Evolutionary conservation across 2,113 vertebrate species (phyloP).

Genomic region (Mustelus asterias): DNA sequence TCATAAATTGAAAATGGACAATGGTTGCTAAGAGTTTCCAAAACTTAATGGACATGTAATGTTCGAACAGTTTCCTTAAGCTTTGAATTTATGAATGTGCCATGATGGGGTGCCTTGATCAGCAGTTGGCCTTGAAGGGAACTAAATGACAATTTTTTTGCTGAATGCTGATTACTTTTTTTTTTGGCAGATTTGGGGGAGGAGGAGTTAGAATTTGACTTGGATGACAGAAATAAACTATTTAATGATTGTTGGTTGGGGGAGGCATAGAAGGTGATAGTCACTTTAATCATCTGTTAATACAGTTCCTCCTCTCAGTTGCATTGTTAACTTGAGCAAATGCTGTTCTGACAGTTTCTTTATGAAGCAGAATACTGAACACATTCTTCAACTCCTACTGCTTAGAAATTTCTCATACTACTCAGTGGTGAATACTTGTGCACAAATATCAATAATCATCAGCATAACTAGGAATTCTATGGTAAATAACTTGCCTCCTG

Average conservation of each 20-base stretch:
- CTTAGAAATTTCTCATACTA: background rate
- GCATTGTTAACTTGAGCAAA: background rate
- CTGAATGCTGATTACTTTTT: background rate
- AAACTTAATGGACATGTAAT: background rate
- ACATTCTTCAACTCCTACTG: background rate
- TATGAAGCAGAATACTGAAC: background rate
- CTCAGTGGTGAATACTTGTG: background rate
- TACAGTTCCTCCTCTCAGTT: background rate
- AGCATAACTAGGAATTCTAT: background rate
- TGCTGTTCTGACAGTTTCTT: background rate
- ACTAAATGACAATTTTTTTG: background rate
- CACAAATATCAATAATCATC: background rate
- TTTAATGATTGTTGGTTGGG: background rate
- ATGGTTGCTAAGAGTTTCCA: background rate
- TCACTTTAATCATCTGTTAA: background rate
- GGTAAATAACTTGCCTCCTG: no score
- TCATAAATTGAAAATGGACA: background rate
- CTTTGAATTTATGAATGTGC: background rate
- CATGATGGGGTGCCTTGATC: background rate
- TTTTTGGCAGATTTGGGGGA: background rate
- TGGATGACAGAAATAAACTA: background rate
- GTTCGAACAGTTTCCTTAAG: background rate
- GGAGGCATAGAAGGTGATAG: background rate
- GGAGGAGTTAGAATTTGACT: background rate
- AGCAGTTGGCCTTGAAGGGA: background rate